Conservation (phyloP, 1,140 invertebrate genomes). For the Pemphigus obesinymphae region DNA sequence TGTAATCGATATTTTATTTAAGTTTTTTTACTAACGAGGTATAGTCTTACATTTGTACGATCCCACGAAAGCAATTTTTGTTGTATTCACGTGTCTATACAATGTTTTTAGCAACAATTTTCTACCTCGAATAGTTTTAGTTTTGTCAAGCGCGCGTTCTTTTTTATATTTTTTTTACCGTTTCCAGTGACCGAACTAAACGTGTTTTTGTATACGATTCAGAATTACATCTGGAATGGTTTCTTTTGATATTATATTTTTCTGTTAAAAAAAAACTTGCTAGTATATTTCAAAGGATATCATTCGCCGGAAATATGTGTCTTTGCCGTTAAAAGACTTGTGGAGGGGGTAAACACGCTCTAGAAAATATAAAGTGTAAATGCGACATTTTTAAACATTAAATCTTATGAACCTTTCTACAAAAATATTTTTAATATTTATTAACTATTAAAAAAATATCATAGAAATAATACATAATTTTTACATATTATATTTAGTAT, state of each 20-base stretch:
- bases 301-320: neutral
- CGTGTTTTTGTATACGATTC: neutral
- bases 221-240: neutral
- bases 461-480: too few species aligned
- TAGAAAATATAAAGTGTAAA: neutral
- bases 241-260: conserved; percentile 33
- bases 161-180: neutral
- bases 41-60: neutral
- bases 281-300: neutral
- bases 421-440: neutral
- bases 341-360: neutral
- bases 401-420: neutral
- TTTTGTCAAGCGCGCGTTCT: neutral
- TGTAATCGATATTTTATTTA: neutral
- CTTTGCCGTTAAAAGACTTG: neutral
- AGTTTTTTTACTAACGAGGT: neutral
- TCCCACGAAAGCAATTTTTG: neutral
- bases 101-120: neutral
- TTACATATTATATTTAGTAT: too few species aligned
- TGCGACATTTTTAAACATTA: neutral
- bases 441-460: neutral
- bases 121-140: neutral
- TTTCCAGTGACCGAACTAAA: conserved; percentile 25
- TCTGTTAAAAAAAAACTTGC: neutral
- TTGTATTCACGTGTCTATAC: neutral